phyloP scores from a whole-genome alignment of 2,797 vertebrate species.

The Enteromius afrohamiltoni region DNA sequence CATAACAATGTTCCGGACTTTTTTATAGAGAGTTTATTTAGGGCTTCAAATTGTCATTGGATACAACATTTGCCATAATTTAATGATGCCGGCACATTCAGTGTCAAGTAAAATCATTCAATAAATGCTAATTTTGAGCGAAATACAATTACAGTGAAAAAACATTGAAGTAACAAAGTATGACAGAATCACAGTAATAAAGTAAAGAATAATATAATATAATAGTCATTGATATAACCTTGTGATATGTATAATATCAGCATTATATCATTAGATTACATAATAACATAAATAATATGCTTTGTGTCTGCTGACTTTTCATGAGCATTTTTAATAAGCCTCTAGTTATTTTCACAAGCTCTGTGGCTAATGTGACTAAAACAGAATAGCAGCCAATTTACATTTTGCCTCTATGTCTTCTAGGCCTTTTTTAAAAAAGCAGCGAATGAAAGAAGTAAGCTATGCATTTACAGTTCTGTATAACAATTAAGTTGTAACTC shows the following conservation, averaged over 20 bases:
- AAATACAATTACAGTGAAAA: conserved; percentile 16
- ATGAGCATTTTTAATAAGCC: conserved; percentile 22
- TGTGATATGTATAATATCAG: background rate
- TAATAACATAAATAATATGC: conserved; percentile 12
- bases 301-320: conserved; percentile 11
- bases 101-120: background rate
- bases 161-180: conserved; percentile 13
- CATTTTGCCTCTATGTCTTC: conserved; percentile 23
- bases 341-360: conserved; percentile 41
- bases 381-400: conserved; percentile 23
- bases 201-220: background rate
- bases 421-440: background rate
- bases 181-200: conserved; percentile 22
- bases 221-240: background rate
- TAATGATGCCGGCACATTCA: conserved; percentile 26
- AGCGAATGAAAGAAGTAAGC: conserved; percentile 15
- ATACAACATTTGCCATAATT: conserved; percentile 35
- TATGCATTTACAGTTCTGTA: conserved; percentile 8
- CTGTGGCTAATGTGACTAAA: conserved; percentile 26
- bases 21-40: conserved; percentile 49
- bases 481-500: conserved; percentile 16
- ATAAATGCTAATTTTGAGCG: conserved; percentile 4
- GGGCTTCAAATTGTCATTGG: conserved; percentile 26
- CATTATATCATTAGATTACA: background rate
- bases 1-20: conserved; percentile 29